Percentiles rank a stretch among this genome's conserved stretches.
phyloP scores from a whole-genome alignment of 2,888 invertebrate species.

The Drosophila anomalata region DNA sequence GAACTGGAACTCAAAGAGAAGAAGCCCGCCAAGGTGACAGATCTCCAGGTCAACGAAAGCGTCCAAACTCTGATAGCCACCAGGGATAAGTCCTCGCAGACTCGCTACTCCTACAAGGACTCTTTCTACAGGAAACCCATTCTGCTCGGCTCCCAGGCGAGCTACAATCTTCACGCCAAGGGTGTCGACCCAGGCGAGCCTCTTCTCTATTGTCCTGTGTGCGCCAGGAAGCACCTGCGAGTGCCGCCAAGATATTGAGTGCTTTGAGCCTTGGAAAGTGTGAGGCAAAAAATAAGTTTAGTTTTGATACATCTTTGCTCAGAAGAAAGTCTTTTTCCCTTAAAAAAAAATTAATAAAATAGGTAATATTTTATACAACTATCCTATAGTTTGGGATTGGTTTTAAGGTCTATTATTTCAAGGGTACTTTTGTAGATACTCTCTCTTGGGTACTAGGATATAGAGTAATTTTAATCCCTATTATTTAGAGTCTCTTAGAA shows the following conservation, averaged over 20 bases:
- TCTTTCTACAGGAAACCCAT: not conserved
- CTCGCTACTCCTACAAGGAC: not conserved
- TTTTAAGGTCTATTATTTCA: no score
- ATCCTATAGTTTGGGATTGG: no score
- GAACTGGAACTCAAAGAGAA: not conserved
- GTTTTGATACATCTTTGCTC: not conserved
- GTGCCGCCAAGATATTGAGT: constrained; percentile 16
- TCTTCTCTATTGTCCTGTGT: constrained; percentile 18
- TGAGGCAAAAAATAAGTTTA: not conserved
- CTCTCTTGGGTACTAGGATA: no score
- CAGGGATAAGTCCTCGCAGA: not conserved
- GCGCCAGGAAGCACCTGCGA: constrained; percentile 28
- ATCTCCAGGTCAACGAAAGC: not conserved
- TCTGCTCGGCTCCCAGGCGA: not conserved
- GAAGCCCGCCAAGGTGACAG: not conserved
- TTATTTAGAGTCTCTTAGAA: not conserved
- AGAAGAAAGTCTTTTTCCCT: not conserved
- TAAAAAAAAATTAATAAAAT: not conserved
- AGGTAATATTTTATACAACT: no score
- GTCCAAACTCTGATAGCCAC: not conserved
- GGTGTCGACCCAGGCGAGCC: not conserved
- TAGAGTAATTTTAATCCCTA: no score
- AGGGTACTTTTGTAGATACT: no score
- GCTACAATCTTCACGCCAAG: not conserved
- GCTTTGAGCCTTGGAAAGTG: not conserved